Evolutionary conservation across 2,113 vertebrate species (phyloP), one percentile per base, ranked within the genome.

Genomic region (Bos javanicus): DNA sequence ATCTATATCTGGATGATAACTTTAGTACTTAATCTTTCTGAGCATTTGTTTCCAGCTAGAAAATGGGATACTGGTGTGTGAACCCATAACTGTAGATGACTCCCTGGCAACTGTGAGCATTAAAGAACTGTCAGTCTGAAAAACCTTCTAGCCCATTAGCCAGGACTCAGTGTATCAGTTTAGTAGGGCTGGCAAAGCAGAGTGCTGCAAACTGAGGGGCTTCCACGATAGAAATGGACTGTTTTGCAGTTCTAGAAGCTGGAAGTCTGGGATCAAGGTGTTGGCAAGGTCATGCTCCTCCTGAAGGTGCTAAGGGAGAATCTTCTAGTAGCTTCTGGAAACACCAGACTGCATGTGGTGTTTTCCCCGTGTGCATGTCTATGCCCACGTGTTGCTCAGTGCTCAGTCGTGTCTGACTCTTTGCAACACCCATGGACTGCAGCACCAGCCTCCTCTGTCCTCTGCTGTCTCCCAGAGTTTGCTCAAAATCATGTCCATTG

Each of bases 261-360:
- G 1, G 9, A 83, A 36, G 36, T 57, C 60, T 93, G 54, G 71
- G 26, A 6, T 76, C 87, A 80, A 30, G 50, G 3, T 46, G 11
- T 54, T 17, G 7, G 46, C 46, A 64, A 19, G 19, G 17, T 14
- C 48, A 46, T 0, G 2, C 0, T 39, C 17, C 36, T 64, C 19
- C 54, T 78, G 10, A 85, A 6, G 28, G 10, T 12, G 0, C 48
- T 64, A 12, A 54, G 62, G 39, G 43, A 76, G 25, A 6, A 14
- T 50, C 59, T 26, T 78, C 8, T 6, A 10, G 36, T 30, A 81
- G 36, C 36, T 81, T 48, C 26, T 12, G 6, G 43, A 3, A n/a
- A 52, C 46, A 39, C 30, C 52, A 67, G 1, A 12, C 25, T 67
- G 26, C 46, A 23, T 1, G 0, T 16, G 39, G 10, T 14, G 0